A percentile compares a stretch with the other conserved stretches of the same genome.
These are phyloP conservation scores for Cepphus grylle DNA, from an alignment of 2,113 vertebrate species.

Conservation along the genomic window DNA sequence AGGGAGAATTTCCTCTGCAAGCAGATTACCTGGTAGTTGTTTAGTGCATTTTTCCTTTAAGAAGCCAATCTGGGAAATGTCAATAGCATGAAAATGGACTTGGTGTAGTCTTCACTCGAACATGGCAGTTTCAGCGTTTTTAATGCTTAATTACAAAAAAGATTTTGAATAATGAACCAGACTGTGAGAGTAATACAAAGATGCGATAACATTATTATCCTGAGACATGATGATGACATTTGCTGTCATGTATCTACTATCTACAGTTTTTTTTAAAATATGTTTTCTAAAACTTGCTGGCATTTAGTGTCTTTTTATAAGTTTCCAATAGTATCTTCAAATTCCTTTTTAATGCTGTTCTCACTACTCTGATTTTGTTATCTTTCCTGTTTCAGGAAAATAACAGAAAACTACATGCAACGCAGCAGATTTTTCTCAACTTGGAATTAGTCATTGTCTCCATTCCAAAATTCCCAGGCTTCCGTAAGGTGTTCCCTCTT, in stretches of 20 bases:
- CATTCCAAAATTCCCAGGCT: neutral
- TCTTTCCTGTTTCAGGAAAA: neutral
- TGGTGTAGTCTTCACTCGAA: neutral
- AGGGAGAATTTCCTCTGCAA: neutral
- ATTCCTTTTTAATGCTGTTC: neutral
- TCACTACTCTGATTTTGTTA: neutral
- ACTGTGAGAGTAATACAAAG: neutral
- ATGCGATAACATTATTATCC: neutral
- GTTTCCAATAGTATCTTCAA: neutral
- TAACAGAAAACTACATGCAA: neutral
- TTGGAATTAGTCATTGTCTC: neutral
- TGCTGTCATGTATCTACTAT: neutral
- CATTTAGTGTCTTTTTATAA: neutral
- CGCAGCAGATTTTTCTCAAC: neutral
- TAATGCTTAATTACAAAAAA: neutral
- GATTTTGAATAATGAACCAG: neutral
- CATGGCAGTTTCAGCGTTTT: neutral
- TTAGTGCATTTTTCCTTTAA: neutral
- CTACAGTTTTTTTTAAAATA: neutral
- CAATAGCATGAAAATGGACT: neutral
- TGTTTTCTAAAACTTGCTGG: neutral
- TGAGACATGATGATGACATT: neutral
- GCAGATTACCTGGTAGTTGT: neutral
- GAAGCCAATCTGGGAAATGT: neutral
- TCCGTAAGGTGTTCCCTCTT: neutral